Conservation (phyloP, 2,113 vertebrate genomes). For the Columba janthina region DNA sequence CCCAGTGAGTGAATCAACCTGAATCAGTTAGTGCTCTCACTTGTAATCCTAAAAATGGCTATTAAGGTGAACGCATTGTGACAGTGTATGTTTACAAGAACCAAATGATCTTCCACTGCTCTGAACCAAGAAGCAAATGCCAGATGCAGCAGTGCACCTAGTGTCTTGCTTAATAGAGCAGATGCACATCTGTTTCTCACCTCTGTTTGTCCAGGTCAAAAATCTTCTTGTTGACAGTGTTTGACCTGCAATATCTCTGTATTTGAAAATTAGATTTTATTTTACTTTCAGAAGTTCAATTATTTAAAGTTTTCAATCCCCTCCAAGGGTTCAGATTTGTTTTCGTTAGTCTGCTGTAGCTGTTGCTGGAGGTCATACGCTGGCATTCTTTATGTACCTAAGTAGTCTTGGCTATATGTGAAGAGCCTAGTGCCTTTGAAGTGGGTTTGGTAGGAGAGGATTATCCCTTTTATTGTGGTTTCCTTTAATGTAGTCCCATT, state of each 20-base stretch:
- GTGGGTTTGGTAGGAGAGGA: slow-evolving; percentile 23
- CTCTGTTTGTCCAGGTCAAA: slow-evolving; percentile 28
- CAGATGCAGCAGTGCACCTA: not conserved
- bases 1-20: not conserved
- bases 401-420: not conserved
- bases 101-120: not conserved
- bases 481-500: slow-evolving; percentile 27
- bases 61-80: not conserved
- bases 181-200: slow-evolving; percentile 7
- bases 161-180: not conserved
- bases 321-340: not conserved
- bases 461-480: slow-evolving; percentile 45
- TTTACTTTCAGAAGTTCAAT: not conserved
- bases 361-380: not conserved
- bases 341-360: not conserved
- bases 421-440: slow-evolving; percentile 38
- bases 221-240: not conserved
- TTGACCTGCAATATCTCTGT: slow-evolving; percentile 19
- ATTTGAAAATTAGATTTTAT: slow-evolving; percentile 13
- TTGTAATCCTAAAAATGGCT: not conserved
- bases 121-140: not conserved
- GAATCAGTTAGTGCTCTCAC: not conserved
- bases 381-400: not conserved
- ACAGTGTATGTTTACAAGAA: not conserved
- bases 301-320: not conserved